Conservation (phyloP, 1,140 invertebrate genomes). For the Orchestia grillus region DNA sequence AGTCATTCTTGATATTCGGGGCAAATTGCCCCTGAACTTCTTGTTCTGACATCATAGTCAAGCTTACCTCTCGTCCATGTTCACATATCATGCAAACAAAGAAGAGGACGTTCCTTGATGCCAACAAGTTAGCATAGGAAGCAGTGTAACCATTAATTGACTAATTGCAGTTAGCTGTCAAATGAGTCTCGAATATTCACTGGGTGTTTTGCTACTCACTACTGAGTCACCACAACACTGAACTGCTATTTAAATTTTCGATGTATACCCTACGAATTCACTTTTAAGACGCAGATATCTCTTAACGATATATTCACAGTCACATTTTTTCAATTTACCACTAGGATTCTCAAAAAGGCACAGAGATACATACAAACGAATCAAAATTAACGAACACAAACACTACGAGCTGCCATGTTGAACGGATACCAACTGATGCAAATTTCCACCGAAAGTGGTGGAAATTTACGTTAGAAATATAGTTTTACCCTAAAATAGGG, state of each 20-base stretch:
- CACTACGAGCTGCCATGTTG: conserved; percentile 55
- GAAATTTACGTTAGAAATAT: neutral
- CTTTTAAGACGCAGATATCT: neutral
- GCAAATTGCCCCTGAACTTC: neutral
- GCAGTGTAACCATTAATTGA: neutral
- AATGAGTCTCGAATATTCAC: neutral
- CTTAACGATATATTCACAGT: neutral
- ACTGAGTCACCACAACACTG: neutral
- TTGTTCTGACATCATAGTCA: neutral
- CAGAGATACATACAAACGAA: conserved; percentile 4
- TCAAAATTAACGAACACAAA: conserved; percentile 46
- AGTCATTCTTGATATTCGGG: neutral
- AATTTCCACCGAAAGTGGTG: neutral
- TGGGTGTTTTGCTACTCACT: neutral
- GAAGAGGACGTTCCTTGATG: neutral
- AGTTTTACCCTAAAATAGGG: neutral
- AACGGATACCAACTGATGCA: conserved; percentile 47
- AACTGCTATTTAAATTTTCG: neutral
- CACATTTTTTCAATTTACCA: conserved; percentile 17
- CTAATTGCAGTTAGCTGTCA: neutral
- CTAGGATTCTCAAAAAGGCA: neutral
- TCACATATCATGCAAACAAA: conserved; percentile 49
- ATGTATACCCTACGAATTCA: neutral
- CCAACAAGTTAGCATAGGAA: neutral
- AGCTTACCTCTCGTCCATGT: conserved; percentile 29